phyloP scores from a whole-genome alignment of 2,797 vertebrate genomes.

The Pempheris klunzingeri region DNA sequence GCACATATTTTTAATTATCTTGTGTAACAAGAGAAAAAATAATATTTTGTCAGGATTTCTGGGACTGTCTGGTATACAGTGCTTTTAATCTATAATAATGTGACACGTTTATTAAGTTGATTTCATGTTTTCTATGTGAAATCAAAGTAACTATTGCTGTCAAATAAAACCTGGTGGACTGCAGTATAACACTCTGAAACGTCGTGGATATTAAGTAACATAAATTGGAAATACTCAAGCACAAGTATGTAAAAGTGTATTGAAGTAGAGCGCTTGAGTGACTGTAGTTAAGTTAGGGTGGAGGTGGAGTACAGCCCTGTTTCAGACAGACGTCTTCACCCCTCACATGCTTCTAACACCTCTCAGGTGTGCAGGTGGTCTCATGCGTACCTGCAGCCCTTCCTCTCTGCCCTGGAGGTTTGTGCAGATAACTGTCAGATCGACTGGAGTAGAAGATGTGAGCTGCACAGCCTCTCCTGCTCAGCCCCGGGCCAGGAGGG shows the following conservation, averaged over 20 bases:
- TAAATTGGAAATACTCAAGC: not conserved
- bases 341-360: not conserved
- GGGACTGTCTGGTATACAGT: too few species aligned
- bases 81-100: not conserved
- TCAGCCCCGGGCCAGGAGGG: constrained; percentile 17
- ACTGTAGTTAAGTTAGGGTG: not conserved
- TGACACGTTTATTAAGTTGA: not conserved
- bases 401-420: constrained; percentile 4
- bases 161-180: not conserved
- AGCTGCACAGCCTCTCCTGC: constrained; percentile 21
- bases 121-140: too few species aligned
- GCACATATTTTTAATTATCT: too few species aligned
- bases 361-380: constrained; percentile 12
- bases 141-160: not conserved
- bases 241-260: not conserved
- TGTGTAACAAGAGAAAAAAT: not conserved
- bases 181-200: not conserved
- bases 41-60: too few species aligned
- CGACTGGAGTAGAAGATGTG: not conserved
- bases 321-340: constrained; percentile 14
- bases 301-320: not conserved
- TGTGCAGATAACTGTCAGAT: constrained; percentile 28
- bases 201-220: not conserved
- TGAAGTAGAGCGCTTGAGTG: not conserved
- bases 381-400: constrained; percentile 13